phyloP scores from a whole-genome alignment of 2,888 invertebrate genomes.

The Asteroscopus sphinx region DNA sequence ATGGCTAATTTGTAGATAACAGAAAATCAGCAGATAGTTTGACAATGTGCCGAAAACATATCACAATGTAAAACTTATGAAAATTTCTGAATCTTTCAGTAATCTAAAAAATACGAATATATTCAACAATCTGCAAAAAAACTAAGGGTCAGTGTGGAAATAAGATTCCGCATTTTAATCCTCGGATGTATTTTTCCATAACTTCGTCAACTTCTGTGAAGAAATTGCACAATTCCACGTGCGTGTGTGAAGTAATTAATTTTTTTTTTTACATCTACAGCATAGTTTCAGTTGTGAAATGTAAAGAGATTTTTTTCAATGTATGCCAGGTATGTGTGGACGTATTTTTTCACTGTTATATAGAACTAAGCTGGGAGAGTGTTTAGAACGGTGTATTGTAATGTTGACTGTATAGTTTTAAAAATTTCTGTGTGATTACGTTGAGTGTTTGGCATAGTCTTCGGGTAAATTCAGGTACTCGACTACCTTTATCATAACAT shows the following conservation, averaged over 20 bases:
- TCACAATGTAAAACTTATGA: no score
- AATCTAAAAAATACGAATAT: no score
- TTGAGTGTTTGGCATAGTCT: no score
- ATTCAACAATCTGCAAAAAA: neutral
- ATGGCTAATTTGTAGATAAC: no score
- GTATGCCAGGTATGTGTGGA: slow-evolving; percentile 21
- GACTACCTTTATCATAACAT: no score
- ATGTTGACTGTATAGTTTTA: neutral
- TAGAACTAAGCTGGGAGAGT: slow-evolving; percentile 15
- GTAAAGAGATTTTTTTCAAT: slow-evolving; percentile 35
- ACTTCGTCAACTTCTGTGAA: neutral
- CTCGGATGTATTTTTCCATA: slow-evolving; percentile 7
- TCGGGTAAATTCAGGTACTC: no score
- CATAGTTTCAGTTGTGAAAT: slow-evolving; percentile 21
- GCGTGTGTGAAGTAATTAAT: slow-evolving; percentile 19
- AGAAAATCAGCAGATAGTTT: no score
- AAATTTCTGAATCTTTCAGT: no score
- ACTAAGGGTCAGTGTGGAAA: neutral
- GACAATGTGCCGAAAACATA: no score
- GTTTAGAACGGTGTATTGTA: neutral
- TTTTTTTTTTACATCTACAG: slow-evolving; percentile 17
- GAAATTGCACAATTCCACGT: slow-evolving; percentile 1
- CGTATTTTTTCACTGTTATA: slow-evolving; percentile 13
- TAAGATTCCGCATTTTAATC: neutral
- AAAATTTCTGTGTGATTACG: no score